Evolutionary conservation across 2,797 vertebrate species (phyloP).

Genomic region (Steatocranus sp.): DNA sequence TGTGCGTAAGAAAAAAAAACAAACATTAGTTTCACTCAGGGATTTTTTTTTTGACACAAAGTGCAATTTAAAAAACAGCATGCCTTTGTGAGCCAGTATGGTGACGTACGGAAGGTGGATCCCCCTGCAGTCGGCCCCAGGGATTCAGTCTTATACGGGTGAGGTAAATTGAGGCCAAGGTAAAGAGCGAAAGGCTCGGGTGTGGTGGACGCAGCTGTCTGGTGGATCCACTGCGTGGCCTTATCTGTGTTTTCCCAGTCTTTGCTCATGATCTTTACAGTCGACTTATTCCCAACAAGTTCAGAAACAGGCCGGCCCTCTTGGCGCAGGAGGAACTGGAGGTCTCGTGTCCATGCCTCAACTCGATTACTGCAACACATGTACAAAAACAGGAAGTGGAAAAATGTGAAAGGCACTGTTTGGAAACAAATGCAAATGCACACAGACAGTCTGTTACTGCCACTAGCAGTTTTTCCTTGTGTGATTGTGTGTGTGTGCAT

Average conservation of each 20-base stretch:
- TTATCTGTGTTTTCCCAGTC: conserved; percentile 87
- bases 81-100: conserved; percentile 91
- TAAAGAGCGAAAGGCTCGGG: conserved; percentile 88
- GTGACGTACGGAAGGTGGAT: conserved; percentile 92
- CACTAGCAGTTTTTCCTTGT: background rate
- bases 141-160: conserved; percentile 87
- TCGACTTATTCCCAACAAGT: conserved; percentile 77
- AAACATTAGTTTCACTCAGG: background rate
- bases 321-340: conserved; percentile 86
- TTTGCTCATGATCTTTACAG: conserved; percentile 77
- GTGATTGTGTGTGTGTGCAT: background rate
- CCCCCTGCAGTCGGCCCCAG: conserved; percentile 87
- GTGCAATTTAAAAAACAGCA: background rate
- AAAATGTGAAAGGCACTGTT: background rate
- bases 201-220: conserved; percentile 60
- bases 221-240: conserved; percentile 82
- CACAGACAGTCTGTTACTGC: background rate
- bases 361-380: conserved; percentile 84
- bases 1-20: conserved; percentile 29
- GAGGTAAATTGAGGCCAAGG: conserved; percentile 92
- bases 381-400: background rate
- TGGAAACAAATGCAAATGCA: background rate
- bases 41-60: background rate
- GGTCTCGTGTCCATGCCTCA: conserved; percentile 95
- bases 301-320: conserved; percentile 86